phyloP scores from a whole-genome alignment of 1,140 invertebrate species.

The Drosophila lowei region DNA sequence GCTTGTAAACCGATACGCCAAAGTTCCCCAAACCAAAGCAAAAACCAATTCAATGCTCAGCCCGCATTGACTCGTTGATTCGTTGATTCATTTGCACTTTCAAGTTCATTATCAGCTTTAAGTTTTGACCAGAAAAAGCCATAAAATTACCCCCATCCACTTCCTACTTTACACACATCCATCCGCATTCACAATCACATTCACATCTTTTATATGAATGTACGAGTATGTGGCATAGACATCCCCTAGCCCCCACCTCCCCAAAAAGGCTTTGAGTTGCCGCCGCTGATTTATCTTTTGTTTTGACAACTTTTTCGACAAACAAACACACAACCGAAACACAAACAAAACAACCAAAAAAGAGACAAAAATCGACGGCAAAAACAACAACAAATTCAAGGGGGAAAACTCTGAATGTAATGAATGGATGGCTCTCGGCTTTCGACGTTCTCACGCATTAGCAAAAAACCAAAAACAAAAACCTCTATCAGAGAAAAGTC shows the following conservation, averaged over 20 bases:
- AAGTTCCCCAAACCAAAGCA: no score
- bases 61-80: constrained; percentile 9
- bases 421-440: constrained; percentile 26
- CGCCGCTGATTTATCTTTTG: constrained; percentile 76
- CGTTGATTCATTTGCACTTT: constrained; percentile 18
- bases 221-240: constrained; percentile 7
- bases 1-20: no score
- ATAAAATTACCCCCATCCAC: constrained; percentile 10
- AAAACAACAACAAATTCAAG: constrained; percentile 38
- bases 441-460: constrained; percentile 74
- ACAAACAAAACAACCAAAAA: constrained; percentile 18
- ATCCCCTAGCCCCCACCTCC: background rate
- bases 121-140: constrained; percentile 39
- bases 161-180: no score
- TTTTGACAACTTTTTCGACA: constrained; percentile 72
- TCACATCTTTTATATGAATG: constrained; percentile 2
- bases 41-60: background rate
- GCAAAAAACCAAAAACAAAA: constrained; percentile 48
- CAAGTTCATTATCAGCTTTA: constrained; percentile 62
- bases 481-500: constrained; percentile 19
- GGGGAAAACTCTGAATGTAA: constrained; percentile 49
- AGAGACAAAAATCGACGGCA: no score
- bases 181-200: no score
- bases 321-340: constrained; percentile 47
- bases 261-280: constrained; percentile 31